phyloP scores from a whole-genome alignment of 2,888 invertebrate genomes.

The Operophtera brumata region DNA sequence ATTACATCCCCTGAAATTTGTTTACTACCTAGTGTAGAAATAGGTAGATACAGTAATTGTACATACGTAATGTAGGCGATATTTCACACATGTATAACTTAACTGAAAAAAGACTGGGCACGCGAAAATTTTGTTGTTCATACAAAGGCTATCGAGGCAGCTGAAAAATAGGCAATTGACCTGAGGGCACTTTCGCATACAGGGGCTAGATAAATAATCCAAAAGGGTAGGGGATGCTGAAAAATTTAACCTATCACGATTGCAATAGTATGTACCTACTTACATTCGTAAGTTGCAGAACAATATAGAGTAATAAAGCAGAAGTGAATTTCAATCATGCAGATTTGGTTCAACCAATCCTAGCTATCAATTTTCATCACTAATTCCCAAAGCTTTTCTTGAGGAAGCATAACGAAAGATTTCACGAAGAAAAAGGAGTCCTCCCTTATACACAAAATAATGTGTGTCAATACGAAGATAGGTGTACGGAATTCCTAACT shows the following conservation, averaged over 20 bases:
- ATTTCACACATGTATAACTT: constrained; percentile 31
- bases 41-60: constrained; percentile 13
- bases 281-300: too few relatives aligned
- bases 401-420: constrained; percentile 42
- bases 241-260: neutral
- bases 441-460: constrained; percentile 61
- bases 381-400: constrained; percentile 26
- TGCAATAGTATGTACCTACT: neutral
- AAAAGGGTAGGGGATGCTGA: neutral
- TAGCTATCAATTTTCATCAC: constrained; percentile 25
- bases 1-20: constrained; percentile 49
- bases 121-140: neutral
- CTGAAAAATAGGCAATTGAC: neutral
- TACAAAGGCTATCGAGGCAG: neutral
- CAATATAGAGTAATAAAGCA: neutral
- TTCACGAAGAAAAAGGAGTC: constrained; percentile 55
- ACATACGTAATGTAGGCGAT: neutral
- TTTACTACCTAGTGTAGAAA: constrained; percentile 34
- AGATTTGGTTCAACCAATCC: constrained; percentile 3
- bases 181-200: neutral
- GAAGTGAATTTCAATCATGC: neutral
- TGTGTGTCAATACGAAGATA: constrained; percentile 65
- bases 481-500: constrained; percentile 68
- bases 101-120: neutral
- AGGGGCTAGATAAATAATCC: neutral